These are phyloP conservation scores for Balearica regulorum DNA, from an alignment of 2,797 vertebrate species.

Conservation along the genomic window DNA sequence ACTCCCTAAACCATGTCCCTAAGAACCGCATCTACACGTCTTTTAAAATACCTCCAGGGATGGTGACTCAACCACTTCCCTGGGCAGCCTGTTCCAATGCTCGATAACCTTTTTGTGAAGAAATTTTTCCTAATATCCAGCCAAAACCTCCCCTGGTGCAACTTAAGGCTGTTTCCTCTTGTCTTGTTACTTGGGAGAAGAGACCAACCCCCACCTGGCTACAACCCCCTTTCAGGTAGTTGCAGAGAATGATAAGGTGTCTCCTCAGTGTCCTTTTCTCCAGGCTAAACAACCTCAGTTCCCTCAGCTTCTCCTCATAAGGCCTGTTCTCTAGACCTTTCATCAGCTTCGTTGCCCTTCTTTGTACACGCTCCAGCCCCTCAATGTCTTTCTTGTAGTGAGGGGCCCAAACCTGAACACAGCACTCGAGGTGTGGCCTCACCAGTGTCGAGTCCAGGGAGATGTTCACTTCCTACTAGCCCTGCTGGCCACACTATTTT, in stretches of 20 bases:
- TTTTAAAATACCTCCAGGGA: neutral
- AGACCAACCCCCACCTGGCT: accelerated
- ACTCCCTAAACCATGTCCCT: neutral
- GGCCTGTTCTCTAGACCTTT: neutral
- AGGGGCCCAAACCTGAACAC: neutral
- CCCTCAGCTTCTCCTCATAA: neutral
- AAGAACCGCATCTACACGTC: accelerated
- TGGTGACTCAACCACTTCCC: neutral
- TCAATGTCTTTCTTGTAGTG: neutral
- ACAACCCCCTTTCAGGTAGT: neutral
- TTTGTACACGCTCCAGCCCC: neutral
- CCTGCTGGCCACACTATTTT: neutral
- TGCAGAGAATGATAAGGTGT: neutral
- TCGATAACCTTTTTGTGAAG: neutral
- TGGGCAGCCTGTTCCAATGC: neutral
- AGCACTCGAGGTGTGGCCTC: accelerated
- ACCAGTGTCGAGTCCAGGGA: neutral
- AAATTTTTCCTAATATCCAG: neutral
- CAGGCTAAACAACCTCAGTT: neutral
- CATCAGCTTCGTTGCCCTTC: neutral
- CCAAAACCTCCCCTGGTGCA: neutral
- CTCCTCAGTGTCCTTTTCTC: neutral
- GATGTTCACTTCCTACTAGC: accelerated
- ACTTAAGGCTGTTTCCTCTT: neutral
- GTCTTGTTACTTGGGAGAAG: neutral